A percentile compares a stretch with the other conserved stretches of the same genome.
These are phyloP conservation scores for Scaptomyza tumidula DNA, from an alignment of 2,888 invertebrate genomes.

Conservation along the genomic window DNA sequence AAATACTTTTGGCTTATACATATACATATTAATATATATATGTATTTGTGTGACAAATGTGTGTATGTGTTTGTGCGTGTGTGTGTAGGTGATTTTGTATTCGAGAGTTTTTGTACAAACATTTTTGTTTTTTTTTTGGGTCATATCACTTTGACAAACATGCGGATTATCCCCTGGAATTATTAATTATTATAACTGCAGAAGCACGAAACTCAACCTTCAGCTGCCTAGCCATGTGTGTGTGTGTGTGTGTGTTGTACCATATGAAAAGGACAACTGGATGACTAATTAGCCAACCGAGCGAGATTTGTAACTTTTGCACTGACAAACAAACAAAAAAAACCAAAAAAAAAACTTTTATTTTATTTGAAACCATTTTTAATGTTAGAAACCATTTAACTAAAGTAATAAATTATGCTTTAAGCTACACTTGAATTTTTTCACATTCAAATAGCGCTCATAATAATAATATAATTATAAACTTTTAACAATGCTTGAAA, in stretches of 20 bases:
- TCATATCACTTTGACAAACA: slow-evolving; percentile 78
- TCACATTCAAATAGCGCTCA: too few relatives aligned
- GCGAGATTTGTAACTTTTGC: slow-evolving; percentile 36
- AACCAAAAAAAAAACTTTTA: too few relatives aligned
- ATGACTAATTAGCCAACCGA: slow-evolving; percentile 54
- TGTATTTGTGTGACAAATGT: slow-evolving; percentile 3
- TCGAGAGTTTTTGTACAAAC: slow-evolving; percentile 31
- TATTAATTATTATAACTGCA: slow-evolving; percentile 78
- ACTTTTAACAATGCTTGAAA: too few relatives aligned
- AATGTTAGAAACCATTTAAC: background rate
- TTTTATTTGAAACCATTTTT: too few relatives aligned
- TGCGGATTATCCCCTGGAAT: slow-evolving; percentile 78
- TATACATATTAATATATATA: background rate
- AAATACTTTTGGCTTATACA: slow-evolving; percentile 51
- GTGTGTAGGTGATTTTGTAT: slow-evolving; percentile 47
- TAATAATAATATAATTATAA: too few relatives aligned
- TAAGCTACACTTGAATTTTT: background rate
- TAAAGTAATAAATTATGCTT: background rate
- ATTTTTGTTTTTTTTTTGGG: slow-evolving; percentile 41
- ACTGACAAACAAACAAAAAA: too few relatives aligned
- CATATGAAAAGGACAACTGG: slow-evolving; percentile 48
- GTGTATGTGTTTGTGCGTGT: slow-evolving; percentile 39
- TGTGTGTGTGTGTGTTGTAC: slow-evolving; percentile 15
- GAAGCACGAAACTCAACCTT: slow-evolving; percentile 52
- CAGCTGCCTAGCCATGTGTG: slow-evolving; percentile 46